Percentiles rank a stretch among this genome's conserved stretches.
Evolutionary conservation across 2,797 vertebrate species (phyloP).

Genomic region (Galaxias olidus): DNA sequence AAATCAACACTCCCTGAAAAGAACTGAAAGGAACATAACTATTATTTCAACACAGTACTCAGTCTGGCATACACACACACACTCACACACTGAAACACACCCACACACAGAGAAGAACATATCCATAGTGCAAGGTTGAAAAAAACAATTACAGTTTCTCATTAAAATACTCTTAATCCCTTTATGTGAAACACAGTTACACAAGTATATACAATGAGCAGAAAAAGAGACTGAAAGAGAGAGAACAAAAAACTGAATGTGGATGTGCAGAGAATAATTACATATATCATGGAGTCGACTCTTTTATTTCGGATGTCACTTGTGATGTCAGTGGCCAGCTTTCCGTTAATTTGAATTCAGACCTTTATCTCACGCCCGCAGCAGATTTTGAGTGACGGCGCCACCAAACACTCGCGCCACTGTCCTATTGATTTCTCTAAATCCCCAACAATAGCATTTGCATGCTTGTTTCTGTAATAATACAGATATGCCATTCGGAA

Average conservation of each 20-base stretch:
- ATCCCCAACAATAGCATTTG: conserved; percentile 99
- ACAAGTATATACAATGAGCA: conserved; percentile 99
- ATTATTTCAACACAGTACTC: too few species aligned
- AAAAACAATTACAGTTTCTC: conserved; percentile 97
- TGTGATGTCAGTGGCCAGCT: conserved; percentile 96
- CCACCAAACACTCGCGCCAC: conserved; percentile 98
- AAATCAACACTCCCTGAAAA: too few species aligned
- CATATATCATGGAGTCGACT: conserved; percentile 99
- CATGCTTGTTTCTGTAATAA: conserved; percentile 99
- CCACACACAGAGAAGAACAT: conserved; percentile 63
- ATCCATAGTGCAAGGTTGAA: conserved; percentile 69
- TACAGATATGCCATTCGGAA: conserved; percentile 99
- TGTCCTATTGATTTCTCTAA: conserved; percentile 99
- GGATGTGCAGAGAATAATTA: conserved; percentile 99
- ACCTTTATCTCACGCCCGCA: conserved; percentile 99
- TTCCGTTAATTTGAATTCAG: conserved; percentile 99
- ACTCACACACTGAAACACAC: conserved; percentile 27
- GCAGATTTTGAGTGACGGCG: conserved; percentile 99
- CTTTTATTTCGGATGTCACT: conserved; percentile 99
- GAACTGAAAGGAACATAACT: too few species aligned
- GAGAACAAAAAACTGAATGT: conserved; percentile 59
- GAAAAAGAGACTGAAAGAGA: conserved; percentile 70
- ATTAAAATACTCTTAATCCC: conserved; percentile 99
- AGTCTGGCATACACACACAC: background rate
- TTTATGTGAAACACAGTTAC: conserved; percentile 99